phyloP scores from a whole-genome alignment of 2,797 vertebrate genomes.

The Phataginus tetradactyla region DNA sequence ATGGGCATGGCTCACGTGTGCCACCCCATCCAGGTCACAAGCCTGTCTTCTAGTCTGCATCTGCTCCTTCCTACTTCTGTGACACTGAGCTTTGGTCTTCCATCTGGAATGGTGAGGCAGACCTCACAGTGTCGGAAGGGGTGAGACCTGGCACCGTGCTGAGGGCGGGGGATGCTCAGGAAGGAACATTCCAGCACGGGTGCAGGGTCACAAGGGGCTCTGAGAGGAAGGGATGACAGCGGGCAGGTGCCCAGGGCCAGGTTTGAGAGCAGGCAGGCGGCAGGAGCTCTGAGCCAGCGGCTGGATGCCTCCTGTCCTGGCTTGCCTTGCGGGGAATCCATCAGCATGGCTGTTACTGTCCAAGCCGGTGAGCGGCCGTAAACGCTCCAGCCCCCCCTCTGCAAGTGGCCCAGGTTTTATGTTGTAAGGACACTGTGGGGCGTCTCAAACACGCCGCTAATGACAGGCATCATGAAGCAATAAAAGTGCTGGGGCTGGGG shows the following conservation, averaged over 20 bases:
- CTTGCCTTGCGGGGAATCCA: background rate
- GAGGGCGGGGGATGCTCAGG: background rate
- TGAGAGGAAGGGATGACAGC: background rate
- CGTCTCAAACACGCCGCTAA: slow-evolving; percentile 67
- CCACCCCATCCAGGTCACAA: background rate
- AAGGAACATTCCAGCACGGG: background rate
- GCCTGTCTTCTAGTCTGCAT: accelerated
- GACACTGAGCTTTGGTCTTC: background rate
- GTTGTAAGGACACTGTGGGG: slow-evolving; percentile 68
- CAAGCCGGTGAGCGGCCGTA: slow-evolving; percentile 6
- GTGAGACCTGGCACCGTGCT: accelerated
- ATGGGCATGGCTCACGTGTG: accelerated
- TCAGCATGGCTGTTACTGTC: slow-evolving; percentile 52
- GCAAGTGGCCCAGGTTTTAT: slow-evolving; percentile 41
- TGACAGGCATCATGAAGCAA: slow-evolving; percentile 58
- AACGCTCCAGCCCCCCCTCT: accelerated
- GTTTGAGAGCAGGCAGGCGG: background rate
- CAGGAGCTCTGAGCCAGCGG: slow-evolving; percentile 11
- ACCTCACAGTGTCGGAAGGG: background rate
- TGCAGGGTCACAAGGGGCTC: background rate
- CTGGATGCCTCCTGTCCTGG: background rate
- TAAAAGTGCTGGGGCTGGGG: slow-evolving; percentile 55
- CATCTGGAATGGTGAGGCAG: background rate
- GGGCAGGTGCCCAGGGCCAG: background rate
- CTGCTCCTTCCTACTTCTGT: background rate